Base-by-base conservation (phyloP, 2,888 invertebrate species). In the Zelleria hepariella region DNA sequence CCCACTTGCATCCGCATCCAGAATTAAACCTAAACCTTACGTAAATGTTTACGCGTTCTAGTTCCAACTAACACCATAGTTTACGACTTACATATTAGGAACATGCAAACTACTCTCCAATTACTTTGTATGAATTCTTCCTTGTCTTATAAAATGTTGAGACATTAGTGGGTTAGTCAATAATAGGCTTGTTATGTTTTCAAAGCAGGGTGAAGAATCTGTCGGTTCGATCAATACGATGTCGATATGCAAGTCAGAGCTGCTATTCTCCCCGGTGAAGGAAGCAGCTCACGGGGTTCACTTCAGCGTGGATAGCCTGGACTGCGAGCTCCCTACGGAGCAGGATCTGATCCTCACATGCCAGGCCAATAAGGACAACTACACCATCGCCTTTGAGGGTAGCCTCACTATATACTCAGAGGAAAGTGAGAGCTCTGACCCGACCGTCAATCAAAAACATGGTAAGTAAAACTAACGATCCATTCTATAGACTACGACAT, bases 341-440 rank as follows among this genome's bases (percentile, higher is more conserved):
- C 94, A 94, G 72, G 96, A 96, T 73, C 94, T 96, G 75, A 93
- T 97, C 80, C 91, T 96, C 66, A 97, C 96, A 64, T 97, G 97
- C 81, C 95, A 95, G 84, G 94, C 96, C 63, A 96, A 96, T 81
- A 96, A 97, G 89, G 95, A 96, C 83, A 97, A 97, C 88, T 97
- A 97, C 79, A 97, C 97, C 65, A 96, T 97, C 73, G 97, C 97
- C 67, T 97, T 97, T 73, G 96, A 97, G 88, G 97, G 96, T 73
- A 95, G 95, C 71, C 90, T 93, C 69, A 93, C 94, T 66, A 93
- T 94, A 89, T 95, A 94, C 81, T 95, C 95, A 59, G 96, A 96
- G 83, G 95, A 94, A 77, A 94, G 94, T 75, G 94, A 94, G 84
- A 94, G 93, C 81, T 89, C 72, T 65, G 88, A 87, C 76, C 70